Evolutionary conservation across 2,113 vertebrate species (phyloP), one percentile per base, ranked within the genome.

Genomic region (Aspiorhynchus laticeps): DNA sequence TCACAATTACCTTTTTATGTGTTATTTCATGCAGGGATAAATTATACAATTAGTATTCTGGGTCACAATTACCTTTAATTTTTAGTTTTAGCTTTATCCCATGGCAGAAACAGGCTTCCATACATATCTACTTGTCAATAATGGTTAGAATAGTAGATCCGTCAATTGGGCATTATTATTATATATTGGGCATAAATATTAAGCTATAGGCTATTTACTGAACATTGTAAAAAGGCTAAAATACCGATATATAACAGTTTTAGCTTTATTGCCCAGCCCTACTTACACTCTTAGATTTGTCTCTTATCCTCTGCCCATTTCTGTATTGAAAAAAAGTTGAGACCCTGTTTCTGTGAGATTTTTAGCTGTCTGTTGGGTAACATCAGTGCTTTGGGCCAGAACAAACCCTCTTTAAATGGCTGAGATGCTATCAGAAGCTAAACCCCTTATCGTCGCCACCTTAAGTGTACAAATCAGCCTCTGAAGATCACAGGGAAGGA

Each of bases 391-490:
- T 80, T 63, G 75, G 65, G 69, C 51, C 41, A 61, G 76, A 76
- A 79, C 82, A 73, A 84, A 65, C 36, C 48, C 65, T 84, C 75
- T 84, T 33, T 73, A 74, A 36, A 88, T 80, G 41, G 79, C 63
- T 85, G 84, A 91, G 89, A 89, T 90, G 53, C 84, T 59, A 86
- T 85, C 43, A 76, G 78, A 51, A 2, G 14, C 46, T 71, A 84
- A 73, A 86, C 69, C 85, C 26, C 88, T 91, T 90, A 91, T 94
- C 89, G 84, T 92, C 88, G 67, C 38, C 43, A 90, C 84, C 91
- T 83, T 88, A 91, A 84, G 63, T 81, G 82, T 85, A 87, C 77
- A 89, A 92, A 93, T 91, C 87, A 73, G 89, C 91, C 90, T 90
- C 90, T 89, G 83, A 90, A 90, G 91, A 91, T 92, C 82, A 87